Evolutionary conservation across 2,888 invertebrate genomes (phyloP).

Genomic region (Drosophila planitibia): DNA sequence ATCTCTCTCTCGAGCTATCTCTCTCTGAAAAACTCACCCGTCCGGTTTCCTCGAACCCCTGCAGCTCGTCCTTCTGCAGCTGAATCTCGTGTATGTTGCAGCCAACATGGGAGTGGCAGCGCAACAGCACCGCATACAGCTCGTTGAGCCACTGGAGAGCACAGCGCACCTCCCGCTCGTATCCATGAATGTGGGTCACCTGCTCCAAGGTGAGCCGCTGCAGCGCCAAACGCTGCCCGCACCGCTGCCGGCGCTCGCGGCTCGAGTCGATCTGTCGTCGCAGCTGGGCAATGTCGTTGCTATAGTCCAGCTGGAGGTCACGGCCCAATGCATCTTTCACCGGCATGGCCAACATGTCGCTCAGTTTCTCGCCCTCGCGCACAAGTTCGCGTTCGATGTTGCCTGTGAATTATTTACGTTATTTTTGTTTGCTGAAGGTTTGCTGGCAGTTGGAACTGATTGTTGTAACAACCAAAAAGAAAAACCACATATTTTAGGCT

Average conservation of each 20-base stretch:
- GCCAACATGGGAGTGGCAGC: constrained; percentile 90
- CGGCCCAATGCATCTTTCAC: constrained; percentile 92
- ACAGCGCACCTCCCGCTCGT: constrained; percentile 91
- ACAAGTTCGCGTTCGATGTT: constrained; percentile 89
- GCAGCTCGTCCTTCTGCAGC: constrained; percentile 90
- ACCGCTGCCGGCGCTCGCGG: constrained; percentile 89
- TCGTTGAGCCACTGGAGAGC: constrained; percentile 92
- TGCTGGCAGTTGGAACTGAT: constrained; percentile 24
- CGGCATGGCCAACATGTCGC: constrained; percentile 91
- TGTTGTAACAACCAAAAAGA: constrained; percentile 15
- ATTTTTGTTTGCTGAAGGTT: background rate
- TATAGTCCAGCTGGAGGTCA: constrained; percentile 89
- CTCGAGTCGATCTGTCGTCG: constrained; percentile 90
- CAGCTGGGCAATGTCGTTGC: constrained; percentile 90
- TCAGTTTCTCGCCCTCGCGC: constrained; percentile 91
- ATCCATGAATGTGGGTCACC: constrained; percentile 90
- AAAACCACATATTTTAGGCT: background rate
- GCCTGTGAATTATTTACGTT: constrained; percentile 85
- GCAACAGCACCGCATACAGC: constrained; percentile 89
- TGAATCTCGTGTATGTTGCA: constrained; percentile 90
- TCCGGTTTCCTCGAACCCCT: constrained; percentile 91
- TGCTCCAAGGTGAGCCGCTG: constrained; percentile 92
- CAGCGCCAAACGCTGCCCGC: constrained; percentile 91
- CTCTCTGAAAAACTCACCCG: constrained; percentile 86
- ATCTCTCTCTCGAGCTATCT: constrained; percentile 11